Evolutionary conservation across 2,888 invertebrate species (phyloP).

Genomic region (Scaptomyza caliginosa): DNA sequence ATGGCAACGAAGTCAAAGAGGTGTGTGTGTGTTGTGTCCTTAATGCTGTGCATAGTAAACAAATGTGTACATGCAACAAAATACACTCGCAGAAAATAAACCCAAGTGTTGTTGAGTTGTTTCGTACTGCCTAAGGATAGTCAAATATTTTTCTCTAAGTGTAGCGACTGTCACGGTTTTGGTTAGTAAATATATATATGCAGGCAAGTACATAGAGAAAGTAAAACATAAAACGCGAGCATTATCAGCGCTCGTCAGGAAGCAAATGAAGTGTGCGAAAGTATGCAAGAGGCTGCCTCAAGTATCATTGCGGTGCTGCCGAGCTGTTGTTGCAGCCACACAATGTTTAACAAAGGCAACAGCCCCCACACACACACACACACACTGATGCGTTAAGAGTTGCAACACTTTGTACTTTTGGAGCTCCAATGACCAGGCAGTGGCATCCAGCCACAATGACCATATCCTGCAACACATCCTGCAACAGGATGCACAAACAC

Average conservation of each 20-base stretch:
- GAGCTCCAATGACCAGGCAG: slow-evolving; percentile 5
- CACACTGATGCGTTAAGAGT: slow-evolving; percentile 6
- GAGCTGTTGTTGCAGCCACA: slow-evolving; percentile 30
- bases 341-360: slow-evolving; percentile 35
- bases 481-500: slow-evolving; percentile 59
- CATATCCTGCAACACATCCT: slow-evolving; percentile 70
- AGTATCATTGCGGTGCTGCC: slow-evolving; percentile 61
- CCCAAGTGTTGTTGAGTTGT: no score
- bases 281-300: slow-evolving; percentile 44
- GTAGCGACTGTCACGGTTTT: not conserved
- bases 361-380: slow-evolving; percentile 14
- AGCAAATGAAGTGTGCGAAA: slow-evolving; percentile 62
- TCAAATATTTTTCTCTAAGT: not conserved
- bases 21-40: slow-evolving; percentile 45
- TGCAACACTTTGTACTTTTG: slow-evolving; percentile 29
- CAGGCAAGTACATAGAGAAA: not conserved
- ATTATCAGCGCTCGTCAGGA: slow-evolving; percentile 65
- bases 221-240: slow-evolving; percentile 56
- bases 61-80: not conserved
- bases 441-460: slow-evolving; percentile 25
- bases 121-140: no score
- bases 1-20: slow-evolving; percentile 28
- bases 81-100: not conserved
- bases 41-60: slow-evolving; percentile 43
- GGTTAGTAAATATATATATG: not conserved